Conservation (phyloP, 2,888 invertebrate species). For the Chironomus tentans region DNA sequence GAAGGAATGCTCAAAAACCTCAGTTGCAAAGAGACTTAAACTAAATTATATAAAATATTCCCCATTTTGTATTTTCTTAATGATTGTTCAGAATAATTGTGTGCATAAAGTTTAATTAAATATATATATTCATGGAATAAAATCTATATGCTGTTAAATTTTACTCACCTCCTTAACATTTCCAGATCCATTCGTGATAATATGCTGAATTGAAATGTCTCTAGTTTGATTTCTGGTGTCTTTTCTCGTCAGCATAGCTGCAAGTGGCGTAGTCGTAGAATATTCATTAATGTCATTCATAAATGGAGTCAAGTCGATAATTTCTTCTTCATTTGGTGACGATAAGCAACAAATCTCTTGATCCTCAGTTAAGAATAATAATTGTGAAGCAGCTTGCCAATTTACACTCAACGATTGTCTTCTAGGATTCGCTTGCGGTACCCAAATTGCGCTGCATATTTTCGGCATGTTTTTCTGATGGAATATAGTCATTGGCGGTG, state of each 20-base stretch:
- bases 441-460: conserved; percentile 47
- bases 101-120: conserved; percentile 1
- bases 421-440: conserved; percentile 46
- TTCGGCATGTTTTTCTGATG: conserved; percentile 43
- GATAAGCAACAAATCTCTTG: conserved; percentile 47
- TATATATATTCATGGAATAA: conserved; percentile 23
- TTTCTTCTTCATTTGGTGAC: conserved; percentile 40
- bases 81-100: neutral
- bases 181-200: conserved; percentile 40
- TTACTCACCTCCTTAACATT: conserved; percentile 44
- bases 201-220: conserved; percentile 36
- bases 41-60: neutral
- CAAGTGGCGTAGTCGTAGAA: conserved; percentile 43
- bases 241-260: conserved; percentile 41
- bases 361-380: conserved; percentile 52
- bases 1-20: neutral
- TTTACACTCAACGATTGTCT: conserved; percentile 42
- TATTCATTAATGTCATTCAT: conserved; percentile 32
- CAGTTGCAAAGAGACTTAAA: neutral
- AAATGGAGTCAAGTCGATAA: conserved; percentile 37
- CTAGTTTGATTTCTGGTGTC: conserved; percentile 24
- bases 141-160: neutral
- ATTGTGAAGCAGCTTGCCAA: conserved; percentile 53
- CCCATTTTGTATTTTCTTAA: neutral
- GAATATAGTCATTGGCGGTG: conserved; percentile 47